Conservation (phyloP, 2,113 vertebrate species). For the Muntiacus muntjak region DNA sequence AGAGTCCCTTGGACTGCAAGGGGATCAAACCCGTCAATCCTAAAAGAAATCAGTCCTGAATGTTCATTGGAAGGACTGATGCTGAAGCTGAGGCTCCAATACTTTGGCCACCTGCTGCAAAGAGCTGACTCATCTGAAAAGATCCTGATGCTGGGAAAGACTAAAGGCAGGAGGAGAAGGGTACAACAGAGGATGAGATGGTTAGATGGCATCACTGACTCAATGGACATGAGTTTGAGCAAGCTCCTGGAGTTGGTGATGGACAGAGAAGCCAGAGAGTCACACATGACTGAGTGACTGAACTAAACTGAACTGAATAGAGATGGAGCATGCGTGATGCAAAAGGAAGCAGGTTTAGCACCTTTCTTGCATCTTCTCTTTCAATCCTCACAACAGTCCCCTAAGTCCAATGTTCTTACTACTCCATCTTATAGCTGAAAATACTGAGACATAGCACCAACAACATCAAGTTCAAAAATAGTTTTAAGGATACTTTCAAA, state of each 20-base stretch:
- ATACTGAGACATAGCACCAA: not conserved
- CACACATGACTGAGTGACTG: not conserved
- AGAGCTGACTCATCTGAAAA: not conserved
- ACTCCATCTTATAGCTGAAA: not conserved
- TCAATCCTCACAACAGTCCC: not conserved
- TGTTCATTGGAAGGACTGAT: not conserved
- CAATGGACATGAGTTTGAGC: not conserved
- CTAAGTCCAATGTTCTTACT: not conserved
- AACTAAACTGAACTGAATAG: not conserved
- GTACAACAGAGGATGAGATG: not conserved
- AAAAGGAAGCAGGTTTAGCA: not conserved
- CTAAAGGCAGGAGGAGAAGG: not conserved
- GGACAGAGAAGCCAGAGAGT: not conserved
- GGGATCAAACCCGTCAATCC: not conserved
- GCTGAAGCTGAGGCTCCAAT: not conserved
- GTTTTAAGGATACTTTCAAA: conserved; percentile 19
- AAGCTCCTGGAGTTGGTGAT: not conserved
- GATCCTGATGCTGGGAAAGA: not conserved
- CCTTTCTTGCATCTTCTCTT: not conserved
- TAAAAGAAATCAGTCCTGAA: not conserved
- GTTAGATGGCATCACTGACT: not conserved
- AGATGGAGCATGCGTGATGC: not conserved
- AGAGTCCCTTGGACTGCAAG: not conserved
- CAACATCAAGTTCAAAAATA: not conserved
- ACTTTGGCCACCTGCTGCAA: not conserved